These are phyloP conservation scores for Leptopilina boulardi DNA, from an alignment of 1,140 invertebrate species.

Conservation along the genomic window DNA sequence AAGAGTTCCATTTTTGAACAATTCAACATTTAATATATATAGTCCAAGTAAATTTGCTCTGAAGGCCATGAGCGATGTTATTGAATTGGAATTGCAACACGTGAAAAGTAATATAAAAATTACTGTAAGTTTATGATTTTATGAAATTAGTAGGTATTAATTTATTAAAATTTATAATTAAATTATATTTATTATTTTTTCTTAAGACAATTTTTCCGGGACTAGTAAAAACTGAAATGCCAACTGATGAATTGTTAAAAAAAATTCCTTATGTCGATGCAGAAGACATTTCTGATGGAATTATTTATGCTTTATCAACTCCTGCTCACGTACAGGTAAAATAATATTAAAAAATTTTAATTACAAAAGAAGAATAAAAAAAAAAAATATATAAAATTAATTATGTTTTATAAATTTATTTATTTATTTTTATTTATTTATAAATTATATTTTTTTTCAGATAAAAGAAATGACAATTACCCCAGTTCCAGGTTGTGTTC, in stretches of 20 bases:
- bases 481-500: too few species aligned
- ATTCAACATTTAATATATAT: not conserved
- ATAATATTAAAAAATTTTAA: too few species aligned
- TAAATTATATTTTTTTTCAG: too few species aligned
- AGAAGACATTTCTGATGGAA: not conserved
- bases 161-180: not conserved
- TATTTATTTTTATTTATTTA: too few species aligned
- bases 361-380: too few species aligned
- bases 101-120: constrained; percentile 80
- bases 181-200: not conserved
- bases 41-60: constrained; percentile 71
- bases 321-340: not conserved
- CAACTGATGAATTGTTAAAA: constrained; percentile 50
- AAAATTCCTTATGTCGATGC: constrained; percentile 66
- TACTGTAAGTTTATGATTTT: constrained; percentile 77
- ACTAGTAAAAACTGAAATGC: constrained; percentile 69
- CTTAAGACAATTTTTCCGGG: constrained; percentile 76
- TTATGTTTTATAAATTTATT: too few species aligned
- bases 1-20: not conserved
- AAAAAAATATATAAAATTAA: too few species aligned
- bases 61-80: constrained; percentile 79
- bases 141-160: not conserved
- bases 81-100: constrained; percentile 80
- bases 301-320: not conserved
- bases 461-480: too few species aligned